These are phyloP conservation scores for Tortricodes alternella DNA, from an alignment of 2,888 invertebrate genomes.

Conservation along the genomic window DNA sequence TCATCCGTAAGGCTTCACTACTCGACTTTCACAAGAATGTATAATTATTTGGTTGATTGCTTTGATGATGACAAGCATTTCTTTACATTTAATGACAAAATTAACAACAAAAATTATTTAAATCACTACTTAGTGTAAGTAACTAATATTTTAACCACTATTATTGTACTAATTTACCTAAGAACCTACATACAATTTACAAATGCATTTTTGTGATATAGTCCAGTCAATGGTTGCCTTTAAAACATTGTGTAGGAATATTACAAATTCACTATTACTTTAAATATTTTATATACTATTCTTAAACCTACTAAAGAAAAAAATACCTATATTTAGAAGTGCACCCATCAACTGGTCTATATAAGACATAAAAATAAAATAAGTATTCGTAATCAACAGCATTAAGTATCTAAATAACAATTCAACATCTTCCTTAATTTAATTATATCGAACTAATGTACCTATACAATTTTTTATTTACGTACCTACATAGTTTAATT, in stretches of 20 bases:
- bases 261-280: not conserved
- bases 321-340: not conserved
- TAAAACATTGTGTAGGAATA: not conserved
- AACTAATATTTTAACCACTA: conserved; percentile 39
- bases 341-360: conserved; percentile 11
- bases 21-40: too few relatives aligned
- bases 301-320: not conserved
- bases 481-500: too few relatives aligned
- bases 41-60: too few relatives aligned
- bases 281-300: too few relatives aligned
- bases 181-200: conserved; percentile 33
- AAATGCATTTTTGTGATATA: conserved; percentile 37
- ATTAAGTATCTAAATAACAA: conserved; percentile 49
- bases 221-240: conserved; percentile 4
- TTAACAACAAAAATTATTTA: not conserved
- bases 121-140: not conserved
- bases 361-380: not conserved
- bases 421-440: conserved; percentile 42
- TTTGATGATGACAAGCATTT: too few relatives aligned
- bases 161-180: conserved; percentile 57
- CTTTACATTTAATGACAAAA: too few relatives aligned
- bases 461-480: not conserved
- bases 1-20: too few relatives aligned
- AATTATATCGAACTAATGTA: not conserved
- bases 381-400: not conserved